Conservation (phyloP, 2,888 invertebrate genomes). For the Malthinus flaveolus region DNA sequence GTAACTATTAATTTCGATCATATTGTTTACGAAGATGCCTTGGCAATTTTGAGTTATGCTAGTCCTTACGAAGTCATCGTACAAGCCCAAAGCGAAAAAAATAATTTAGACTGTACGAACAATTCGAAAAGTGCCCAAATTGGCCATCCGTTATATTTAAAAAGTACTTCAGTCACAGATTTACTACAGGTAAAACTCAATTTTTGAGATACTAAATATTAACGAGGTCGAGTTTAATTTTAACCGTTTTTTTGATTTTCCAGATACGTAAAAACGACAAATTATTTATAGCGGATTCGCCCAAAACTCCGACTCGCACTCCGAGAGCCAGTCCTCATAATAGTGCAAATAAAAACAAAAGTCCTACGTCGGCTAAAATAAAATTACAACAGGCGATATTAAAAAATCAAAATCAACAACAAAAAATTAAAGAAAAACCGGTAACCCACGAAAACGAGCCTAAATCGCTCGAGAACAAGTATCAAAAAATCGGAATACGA, state of each 20-base stretch:
- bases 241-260: constrained; percentile 7
- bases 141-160: constrained; percentile 72
- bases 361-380: constrained; percentile 44
- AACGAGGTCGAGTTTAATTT: constrained; percentile 9
- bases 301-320: constrained; percentile 35
- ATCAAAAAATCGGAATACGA: constrained; percentile 69
- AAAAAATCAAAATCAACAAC: constrained; percentile 42
- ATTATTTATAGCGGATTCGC: not conserved
- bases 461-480: constrained; percentile 62
- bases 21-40: constrained; percentile 88
- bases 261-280: not conserved
- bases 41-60: constrained; percentile 86
- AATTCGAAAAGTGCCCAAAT: constrained; percentile 52
- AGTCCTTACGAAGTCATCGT: constrained; percentile 87
- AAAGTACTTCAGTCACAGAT: constrained; percentile 79
- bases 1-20: constrained; percentile 86
- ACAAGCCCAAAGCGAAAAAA: constrained; percentile 66
- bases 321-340: constrained; percentile 17
- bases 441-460: constrained; percentile 53
- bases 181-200: constrained; percentile 62
- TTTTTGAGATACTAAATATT: not conserved
- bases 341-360: constrained; percentile 36
- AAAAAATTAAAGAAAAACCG: constrained; percentile 37
- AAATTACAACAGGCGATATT: constrained; percentile 47
- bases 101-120: constrained; percentile 22